Base-by-base conservation (phyloP, 2,888 invertebrate genomes). In the Leptinotarsa tumamoca region DNA sequence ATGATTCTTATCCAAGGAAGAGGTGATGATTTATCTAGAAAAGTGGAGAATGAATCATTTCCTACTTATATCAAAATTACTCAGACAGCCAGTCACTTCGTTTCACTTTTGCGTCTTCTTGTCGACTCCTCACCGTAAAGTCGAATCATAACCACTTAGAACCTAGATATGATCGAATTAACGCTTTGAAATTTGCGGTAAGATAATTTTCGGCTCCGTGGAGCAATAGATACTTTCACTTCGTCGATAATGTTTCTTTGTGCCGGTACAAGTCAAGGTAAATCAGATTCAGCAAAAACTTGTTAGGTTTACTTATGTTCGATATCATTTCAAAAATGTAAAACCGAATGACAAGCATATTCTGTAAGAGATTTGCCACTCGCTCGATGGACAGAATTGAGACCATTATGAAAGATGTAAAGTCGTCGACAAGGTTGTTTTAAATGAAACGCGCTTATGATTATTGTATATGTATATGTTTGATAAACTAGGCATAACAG, bases 151-250 rank as follows among this genome's bases (percentile, higher is more conserved):
- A 33, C 27, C 27, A 10, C 4, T 66, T 27, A 27, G 43, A 43
- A 13, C 33, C 21, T 23, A 15, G 21, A 7, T 49, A 67, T 67
- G 18, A 51, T 49, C 51, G 17, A 67, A 67, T 15, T 67, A 50
- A 58, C 33, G 33, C 17, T 63, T n/a, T 27, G 43, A 63, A 43
- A 63, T 63, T 63, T 63, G 63, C 63, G 63, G 63, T 63, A 4
- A 43, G 27, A 33, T n/a, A 63, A 63, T 63, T 63, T 63, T 63
- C 63, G 43, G 63, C 63, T 63, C n/a, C 17, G 33, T 4, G 27
- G n/a, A 63, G 18, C 63, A 63, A 63, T 63, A 33, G n/a, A 15
- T 63, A 33, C 63, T 63, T 63, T 63, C 63, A 63, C 63, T 63
- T 15, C 63, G 33, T 27, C 27, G 17, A 58, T 58, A 21, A 63